These are phyloP conservation scores for Acromyrmex echinatior DNA, from an alignment of 1,140 invertebrate species.

Conservation along the genomic window DNA sequence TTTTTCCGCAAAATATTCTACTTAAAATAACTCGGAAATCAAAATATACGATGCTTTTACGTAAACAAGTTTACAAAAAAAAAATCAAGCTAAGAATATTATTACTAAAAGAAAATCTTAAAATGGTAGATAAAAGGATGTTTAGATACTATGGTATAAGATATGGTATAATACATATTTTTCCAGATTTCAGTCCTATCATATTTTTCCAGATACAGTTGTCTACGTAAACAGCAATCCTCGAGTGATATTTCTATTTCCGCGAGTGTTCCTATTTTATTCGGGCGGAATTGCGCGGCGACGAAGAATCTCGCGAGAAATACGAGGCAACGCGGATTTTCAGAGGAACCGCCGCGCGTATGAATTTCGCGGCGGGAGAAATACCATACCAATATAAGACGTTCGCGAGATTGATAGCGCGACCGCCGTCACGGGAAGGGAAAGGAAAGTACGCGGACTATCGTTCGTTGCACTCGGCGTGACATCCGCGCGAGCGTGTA, in stretches of 20 bases:
- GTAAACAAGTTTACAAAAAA: background rate
- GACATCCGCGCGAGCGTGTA: constrained; percentile 38
- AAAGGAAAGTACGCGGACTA: constrained; percentile 39
- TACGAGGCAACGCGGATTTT: constrained; percentile 23
- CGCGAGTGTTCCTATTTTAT: constrained; percentile 39
- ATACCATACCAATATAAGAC: constrained; percentile 20
- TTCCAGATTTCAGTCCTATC: background rate
- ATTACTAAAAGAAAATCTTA: background rate
- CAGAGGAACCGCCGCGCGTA: background rate
- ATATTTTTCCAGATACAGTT: constrained; percentile 5
- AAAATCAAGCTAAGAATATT: no score
- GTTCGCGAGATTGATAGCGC: constrained; percentile 37
- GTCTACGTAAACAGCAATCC: constrained; percentile 25
- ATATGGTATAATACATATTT: background rate
- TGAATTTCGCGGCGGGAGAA: constrained; percentile 35
- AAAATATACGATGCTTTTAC: background rate
- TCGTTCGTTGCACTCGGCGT: constrained; percentile 47
- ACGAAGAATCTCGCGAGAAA: constrained; percentile 38
- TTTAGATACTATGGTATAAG: background rate
- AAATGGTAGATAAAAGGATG: background rate
- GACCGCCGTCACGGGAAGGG: constrained; percentile 38
- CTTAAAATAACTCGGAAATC: background rate
- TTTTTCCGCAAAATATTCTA: background rate
- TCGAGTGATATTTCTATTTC: constrained; percentile 43
- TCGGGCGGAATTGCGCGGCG: constrained; percentile 22